Conservation (phyloP, 2,888 invertebrate species). For the Phoenoteleia sp. region DNA sequence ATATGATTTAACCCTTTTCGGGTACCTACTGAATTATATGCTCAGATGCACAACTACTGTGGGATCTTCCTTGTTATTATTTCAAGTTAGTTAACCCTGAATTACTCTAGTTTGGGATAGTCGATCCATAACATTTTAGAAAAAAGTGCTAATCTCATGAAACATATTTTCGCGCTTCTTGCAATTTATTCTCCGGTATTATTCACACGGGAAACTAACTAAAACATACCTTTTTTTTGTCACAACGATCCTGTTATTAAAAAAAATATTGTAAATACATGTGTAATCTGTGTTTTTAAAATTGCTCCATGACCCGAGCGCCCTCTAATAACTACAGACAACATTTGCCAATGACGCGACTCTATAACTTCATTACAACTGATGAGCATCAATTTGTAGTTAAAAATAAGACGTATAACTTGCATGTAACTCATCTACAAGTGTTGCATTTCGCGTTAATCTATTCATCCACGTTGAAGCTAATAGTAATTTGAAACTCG, state of each 20-base stretch:
- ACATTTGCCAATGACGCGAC: slow-evolving; percentile 24
- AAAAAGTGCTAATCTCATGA: slow-evolving; percentile 2
- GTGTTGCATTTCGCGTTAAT: slow-evolving; percentile 5
- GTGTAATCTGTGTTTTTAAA: too few relatives aligned
- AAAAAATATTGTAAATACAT: too few relatives aligned
- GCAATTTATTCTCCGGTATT: too few relatives aligned
- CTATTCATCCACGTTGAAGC: slow-evolving; percentile 8
- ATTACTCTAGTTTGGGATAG: slow-evolving; percentile 34
- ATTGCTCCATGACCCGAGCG: too few relatives aligned
- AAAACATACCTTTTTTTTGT: too few relatives aligned
- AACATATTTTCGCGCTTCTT: neutral
- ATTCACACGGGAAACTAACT: too few relatives aligned
- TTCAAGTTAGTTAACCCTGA: slow-evolving; percentile 63
- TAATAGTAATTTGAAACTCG: slow-evolving; percentile 17
- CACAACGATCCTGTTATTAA: too few relatives aligned
- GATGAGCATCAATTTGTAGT: slow-evolving; percentile 40
- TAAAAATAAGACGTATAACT: slow-evolving; percentile 37
- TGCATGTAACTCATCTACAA: slow-evolving; percentile 30
- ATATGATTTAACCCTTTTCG: slow-evolving; percentile 48
- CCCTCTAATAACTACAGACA: neutral
- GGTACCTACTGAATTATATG: slow-evolving; percentile 40
- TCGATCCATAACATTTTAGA: slow-evolving; percentile 26
- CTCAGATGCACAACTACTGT: slow-evolving; percentile 58
- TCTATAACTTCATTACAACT: slow-evolving; percentile 14
- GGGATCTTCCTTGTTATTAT: slow-evolving; percentile 59